These are phyloP conservation scores for Drosophila siamana DNA, from an alignment of 2,888 invertebrate species.

Conservation along the genomic window DNA sequence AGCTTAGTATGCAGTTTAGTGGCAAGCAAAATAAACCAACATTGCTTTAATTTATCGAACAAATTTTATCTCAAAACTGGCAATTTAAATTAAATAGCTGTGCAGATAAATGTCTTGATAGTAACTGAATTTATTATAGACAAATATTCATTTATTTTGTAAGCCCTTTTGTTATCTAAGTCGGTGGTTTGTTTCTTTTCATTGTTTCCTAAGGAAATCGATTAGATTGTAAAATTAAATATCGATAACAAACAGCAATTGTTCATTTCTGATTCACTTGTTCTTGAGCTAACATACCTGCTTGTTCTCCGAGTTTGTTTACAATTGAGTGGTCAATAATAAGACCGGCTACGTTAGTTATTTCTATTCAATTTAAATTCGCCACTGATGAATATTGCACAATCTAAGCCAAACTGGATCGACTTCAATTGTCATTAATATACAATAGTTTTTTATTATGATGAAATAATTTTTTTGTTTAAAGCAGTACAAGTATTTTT, in stretches of 20 bases:
- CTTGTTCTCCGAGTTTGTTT: background rate
- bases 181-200: background rate
- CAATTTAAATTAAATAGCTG: no score
- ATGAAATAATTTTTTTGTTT: background rate
- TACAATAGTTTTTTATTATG: background rate
- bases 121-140: background rate
- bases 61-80: background rate
- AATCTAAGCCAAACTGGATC: no score
- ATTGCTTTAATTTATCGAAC: background rate
- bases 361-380: background rate
- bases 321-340: background rate
- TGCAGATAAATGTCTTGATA: background rate
- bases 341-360: background rate
- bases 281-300: background rate
- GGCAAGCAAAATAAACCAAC: background rate
- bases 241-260: background rate
- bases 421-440: background rate
- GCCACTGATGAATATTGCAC: no score
- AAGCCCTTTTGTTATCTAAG: background rate
- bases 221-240: background rate
- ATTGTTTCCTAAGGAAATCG: background rate
- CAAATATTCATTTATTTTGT: background rate
- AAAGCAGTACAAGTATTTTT: conserved; percentile 1
- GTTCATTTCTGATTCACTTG: background rate
- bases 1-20: conserved; percentile 18